phyloP scores from a whole-genome alignment of 1,140 invertebrate genomes.

The Heliconius nattereri region DNA sequence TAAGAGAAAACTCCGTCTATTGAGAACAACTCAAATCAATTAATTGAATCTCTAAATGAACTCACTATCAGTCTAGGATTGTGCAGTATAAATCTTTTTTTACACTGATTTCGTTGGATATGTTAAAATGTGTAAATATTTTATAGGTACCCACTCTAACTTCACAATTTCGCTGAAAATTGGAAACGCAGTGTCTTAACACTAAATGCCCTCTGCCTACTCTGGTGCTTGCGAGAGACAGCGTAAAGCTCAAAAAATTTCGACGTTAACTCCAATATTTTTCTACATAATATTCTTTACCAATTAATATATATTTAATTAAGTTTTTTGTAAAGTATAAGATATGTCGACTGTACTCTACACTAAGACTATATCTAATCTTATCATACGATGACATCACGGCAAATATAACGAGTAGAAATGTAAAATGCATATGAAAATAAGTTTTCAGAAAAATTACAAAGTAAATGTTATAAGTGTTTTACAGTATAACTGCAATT shows the following conservation, averaged over 20 bases:
- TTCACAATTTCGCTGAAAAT: too few relatives aligned
- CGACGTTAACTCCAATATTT: too few relatives aligned
- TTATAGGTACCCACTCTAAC: too few relatives aligned
- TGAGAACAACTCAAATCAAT: conserved; percentile 26
- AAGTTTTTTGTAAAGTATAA: background rate
- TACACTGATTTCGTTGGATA: background rate
- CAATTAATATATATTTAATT: background rate
- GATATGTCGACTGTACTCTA: conserved; percentile 32
- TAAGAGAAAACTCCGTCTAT: conserved; percentile 25
- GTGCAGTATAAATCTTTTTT: background rate
- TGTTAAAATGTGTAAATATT: background rate
- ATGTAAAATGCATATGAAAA: background rate
- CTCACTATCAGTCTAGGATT: background rate
- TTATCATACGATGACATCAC: conserved; percentile 41
- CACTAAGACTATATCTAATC: conserved; percentile 39
- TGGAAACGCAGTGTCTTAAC: too few relatives aligned
- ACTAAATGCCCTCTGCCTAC: too few relatives aligned
- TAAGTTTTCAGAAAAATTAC: background rate
- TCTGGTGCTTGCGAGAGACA: too few relatives aligned
- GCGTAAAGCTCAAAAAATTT: too few relatives aligned
- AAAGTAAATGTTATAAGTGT: background rate
- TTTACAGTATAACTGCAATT: background rate
- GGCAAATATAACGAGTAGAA: conserved; percentile 11
- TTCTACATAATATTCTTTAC: too few relatives aligned
- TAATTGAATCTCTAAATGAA: conserved; percentile 22